phyloP scores from a whole-genome alignment of 1,140 invertebrate genomes.

The Drosophila hydei region DNA sequence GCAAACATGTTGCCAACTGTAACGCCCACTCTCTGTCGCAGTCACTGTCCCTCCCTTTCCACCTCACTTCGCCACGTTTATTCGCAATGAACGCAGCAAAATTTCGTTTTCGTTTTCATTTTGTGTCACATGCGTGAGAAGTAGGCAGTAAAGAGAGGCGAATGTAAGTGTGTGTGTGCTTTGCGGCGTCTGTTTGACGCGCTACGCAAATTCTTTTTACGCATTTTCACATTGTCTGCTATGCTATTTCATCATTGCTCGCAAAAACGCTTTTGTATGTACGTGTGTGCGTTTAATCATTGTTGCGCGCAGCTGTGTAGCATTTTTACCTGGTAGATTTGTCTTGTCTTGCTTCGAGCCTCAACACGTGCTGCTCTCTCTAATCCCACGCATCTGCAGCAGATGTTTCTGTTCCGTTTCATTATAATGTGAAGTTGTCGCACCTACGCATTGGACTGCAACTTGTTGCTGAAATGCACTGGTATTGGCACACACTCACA shows the following conservation, averaged over 20 bases:
- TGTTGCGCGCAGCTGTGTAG: slow-evolving; percentile 34
- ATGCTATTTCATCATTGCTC: slow-evolving; percentile 42
- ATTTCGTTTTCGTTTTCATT: slow-evolving; percentile 65
- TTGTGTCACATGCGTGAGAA: slow-evolving; percentile 38
- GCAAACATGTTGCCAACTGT: slow-evolving; percentile 46
- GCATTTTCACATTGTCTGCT: slow-evolving; percentile 51
- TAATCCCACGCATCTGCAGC: slow-evolving; percentile 29
- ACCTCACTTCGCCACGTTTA: neutral
- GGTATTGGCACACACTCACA: slow-evolving; percentile 16
- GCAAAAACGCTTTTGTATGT: slow-evolving; percentile 11
- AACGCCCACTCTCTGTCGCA: slow-evolving; percentile 34
- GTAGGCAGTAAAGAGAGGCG: neutral
- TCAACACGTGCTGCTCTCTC: slow-evolving; percentile 23
- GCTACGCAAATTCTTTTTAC: slow-evolving; percentile 50
- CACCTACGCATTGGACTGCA: slow-evolving; percentile 22
- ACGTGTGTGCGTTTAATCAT: neutral
- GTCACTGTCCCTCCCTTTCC: neutral
- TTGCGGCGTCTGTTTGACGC: slow-evolving; percentile 44
- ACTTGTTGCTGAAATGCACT: slow-evolving; percentile 31
- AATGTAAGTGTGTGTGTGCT: neutral
- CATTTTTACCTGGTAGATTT: slow-evolving; percentile 33
- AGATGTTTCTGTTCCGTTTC: neutral
- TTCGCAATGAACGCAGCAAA: slow-evolving; percentile 69
- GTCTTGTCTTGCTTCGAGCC: neutral
- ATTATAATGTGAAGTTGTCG: neutral